A percentile compares a stretch with the other conserved stretches of the same genome.
Evolutionary conservation across 2,113 vertebrate species (phyloP).

Genomic region (Gobius niger): DNA sequence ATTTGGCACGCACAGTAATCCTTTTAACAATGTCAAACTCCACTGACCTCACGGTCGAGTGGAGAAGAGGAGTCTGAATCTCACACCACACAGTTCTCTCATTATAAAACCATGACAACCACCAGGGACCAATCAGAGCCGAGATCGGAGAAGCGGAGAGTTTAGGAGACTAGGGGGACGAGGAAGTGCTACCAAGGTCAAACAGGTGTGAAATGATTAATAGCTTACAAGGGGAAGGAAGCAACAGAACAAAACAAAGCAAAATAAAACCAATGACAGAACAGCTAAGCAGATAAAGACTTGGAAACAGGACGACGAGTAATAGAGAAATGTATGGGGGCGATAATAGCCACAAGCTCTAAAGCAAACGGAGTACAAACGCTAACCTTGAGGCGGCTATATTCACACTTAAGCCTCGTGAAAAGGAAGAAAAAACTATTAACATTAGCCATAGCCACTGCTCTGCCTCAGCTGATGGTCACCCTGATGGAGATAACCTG

Average conservation of each 20-base stretch:
- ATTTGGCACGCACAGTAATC: background rate
- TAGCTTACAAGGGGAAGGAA: background rate
- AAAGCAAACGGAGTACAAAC: constrained; percentile 10
- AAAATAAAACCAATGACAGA: constrained; percentile 11
- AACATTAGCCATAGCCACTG: constrained; percentile 9
- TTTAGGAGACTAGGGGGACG: background rate
- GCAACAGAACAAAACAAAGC: background rate
- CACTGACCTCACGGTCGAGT: background rate
- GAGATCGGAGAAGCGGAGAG: constrained; percentile 1
- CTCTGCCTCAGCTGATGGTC: constrained; percentile 47
- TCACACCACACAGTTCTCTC: constrained; percentile 14
- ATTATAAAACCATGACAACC: constrained; percentile 10
- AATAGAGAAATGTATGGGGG: constrained; percentile 9
- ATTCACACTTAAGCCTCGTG: constrained; percentile 18
- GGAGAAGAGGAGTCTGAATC: background rate
- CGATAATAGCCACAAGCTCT: constrained; percentile 12
- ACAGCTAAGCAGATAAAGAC: constrained; percentile 10
- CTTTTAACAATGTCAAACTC: background rate
- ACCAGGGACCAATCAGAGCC: constrained; percentile 1
- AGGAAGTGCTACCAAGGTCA: constrained; percentile 4
- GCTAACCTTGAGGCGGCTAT: constrained; percentile 24
- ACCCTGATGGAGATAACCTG: constrained; percentile 50
- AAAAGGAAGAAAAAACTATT: constrained; percentile 4
- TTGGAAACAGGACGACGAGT: background rate
- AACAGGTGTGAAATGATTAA: constrained; percentile 12